Base-by-base conservation (phyloP, 2,888 invertebrate genomes). In the Chrysolina americana region DNA sequence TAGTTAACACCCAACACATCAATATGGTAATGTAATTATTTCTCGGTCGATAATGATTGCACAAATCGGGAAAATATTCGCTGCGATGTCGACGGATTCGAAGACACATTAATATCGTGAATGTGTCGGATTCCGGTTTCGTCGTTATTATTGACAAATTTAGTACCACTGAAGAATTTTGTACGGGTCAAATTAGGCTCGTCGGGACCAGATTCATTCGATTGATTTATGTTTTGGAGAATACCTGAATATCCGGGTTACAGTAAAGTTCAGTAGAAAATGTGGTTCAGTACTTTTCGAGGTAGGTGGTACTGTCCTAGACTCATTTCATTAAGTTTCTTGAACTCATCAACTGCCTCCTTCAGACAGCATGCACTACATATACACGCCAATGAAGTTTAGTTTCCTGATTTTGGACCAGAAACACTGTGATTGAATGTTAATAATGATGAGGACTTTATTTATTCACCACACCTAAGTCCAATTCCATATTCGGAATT, bases 1-100 rank as follows among this genome's bases (percentile, higher is more conserved):
- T 59, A 59, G 17, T 59, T 28, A 28, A 59, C 59, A 59, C 59
- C 59, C 59, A 59, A 59, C 59, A 59, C 59, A 59, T 59, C 28
- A n/a, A 59, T 28, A 59, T 59, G 59, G 59, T 59, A 59, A 59
- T 36, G 59, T 59, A 28, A 59, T 59, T 59, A 59, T 59, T 59
- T n/a, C 28, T 28, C 2, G 53, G 36, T 36, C n/a, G 59, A 59
- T 59, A 59, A 59, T 59, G n/a, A 59, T 59, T 28, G 23, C 59
- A 59, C 59, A 28, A 28, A 59, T 59, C 59, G 36, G 59, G 59
- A 59, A 36, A 36, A 56, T 56, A 56, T 56, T 56, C 21, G 23
- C 23, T 23, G 23, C n/a, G 13, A 48, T 10, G 17, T 17, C 9
- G 17, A 48, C 17, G 17, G 17, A n/a, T 17, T 36, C 8, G 36